Percentiles rank a stretch among this genome's conserved stretches.
phyloP scores from a whole-genome alignment of 1,140 invertebrate species.

The Melanaphis sacchari region DNA sequence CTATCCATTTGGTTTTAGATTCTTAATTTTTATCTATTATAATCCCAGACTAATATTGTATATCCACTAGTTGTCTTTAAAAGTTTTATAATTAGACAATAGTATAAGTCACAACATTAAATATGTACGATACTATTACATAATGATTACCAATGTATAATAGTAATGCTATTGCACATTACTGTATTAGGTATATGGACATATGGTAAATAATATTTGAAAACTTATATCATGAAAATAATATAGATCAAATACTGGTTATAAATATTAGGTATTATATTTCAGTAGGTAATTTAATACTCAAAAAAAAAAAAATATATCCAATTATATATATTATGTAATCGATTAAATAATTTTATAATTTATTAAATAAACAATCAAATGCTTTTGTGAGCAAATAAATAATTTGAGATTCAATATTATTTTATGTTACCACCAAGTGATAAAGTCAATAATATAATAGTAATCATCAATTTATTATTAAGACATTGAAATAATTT shows the following conservation, averaged over 20 bases:
- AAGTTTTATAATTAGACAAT: not conserved
- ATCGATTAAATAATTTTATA: no score
- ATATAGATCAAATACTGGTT: conserved; percentile 1
- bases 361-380: not conserved
- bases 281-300: conserved; percentile 23
- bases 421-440: no score
- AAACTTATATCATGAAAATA: not conserved
- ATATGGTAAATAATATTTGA: not conserved
- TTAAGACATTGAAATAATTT: not conserved
- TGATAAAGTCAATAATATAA: not conserved
- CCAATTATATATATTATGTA: no score
- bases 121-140: not conserved
- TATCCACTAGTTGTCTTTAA: not conserved
- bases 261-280: conserved; percentile 28
- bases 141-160: not conserved
- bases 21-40: not conserved
- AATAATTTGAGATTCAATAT: not conserved
- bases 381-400: not conserved
- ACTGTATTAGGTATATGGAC: not conserved
- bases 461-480: not conserved
- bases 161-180: not conserved
- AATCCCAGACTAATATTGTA: not conserved
- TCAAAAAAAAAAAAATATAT: not conserved
- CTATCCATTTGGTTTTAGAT: not conserved
- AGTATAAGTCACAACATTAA: not conserved